A percentile compares a stretch with the other conserved stretches of the same genome.
phyloP scores from a whole-genome alignment of 2,113 vertebrate species.

The Sardina pilchardus region DNA sequence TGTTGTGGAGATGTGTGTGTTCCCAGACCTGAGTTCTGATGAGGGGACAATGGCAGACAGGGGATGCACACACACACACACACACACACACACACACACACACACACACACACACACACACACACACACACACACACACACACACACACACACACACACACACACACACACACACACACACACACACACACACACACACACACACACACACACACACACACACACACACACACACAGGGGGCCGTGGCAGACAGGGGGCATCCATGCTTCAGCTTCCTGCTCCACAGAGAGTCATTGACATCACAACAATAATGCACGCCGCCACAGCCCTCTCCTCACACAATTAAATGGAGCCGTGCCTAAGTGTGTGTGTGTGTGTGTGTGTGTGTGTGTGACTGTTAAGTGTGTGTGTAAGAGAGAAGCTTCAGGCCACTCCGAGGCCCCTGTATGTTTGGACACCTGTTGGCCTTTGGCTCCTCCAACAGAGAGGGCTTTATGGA shows the following conservation, averaged over 20 bases:
- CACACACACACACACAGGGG: no score
- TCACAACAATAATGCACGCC: neutral
- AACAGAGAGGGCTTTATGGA: conserved; percentile 29
- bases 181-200: no score
- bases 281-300: neutral
- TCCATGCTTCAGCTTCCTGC: neutral
- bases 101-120: no score
- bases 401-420: neutral
- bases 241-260: neutral
- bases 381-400: neutral
- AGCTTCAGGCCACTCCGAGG: neutral
- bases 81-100: no score
- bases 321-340: neutral
- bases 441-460: conserved; percentile 55
- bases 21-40: neutral
- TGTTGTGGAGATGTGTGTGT: neutral
- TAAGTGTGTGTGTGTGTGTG: neutral
- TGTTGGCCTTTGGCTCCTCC: conserved; percentile 49
- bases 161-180: no score
- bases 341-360: neutral
- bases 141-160: no score
- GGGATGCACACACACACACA: no score
- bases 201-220: no score
- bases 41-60: neutral
- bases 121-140: no score